phyloP scores from a whole-genome alignment of 2,797 vertebrate species.

The Harpagifer antarcticus region DNA sequence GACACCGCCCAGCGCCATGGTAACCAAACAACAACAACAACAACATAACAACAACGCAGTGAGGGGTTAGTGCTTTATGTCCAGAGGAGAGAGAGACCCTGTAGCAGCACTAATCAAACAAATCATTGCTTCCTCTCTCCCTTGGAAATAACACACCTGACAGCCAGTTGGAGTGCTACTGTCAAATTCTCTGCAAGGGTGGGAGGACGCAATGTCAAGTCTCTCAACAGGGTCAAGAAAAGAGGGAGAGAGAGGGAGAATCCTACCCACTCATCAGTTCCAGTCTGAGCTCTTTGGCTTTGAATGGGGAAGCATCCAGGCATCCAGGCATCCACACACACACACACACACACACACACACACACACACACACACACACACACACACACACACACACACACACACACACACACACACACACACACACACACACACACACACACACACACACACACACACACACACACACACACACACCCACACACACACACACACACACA shows the following conservation, averaged over 20 bases:
- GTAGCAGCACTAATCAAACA: slow-evolving; percentile 74
- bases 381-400: slow-evolving; percentile 12
- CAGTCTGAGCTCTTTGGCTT: slow-evolving; percentile 63
- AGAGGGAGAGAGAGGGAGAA: slow-evolving; percentile 59
- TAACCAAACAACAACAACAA: slow-evolving; percentile 89
- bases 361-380: slow-evolving; percentile 11
- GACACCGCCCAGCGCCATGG: slow-evolving; percentile 92
- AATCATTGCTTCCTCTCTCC: slow-evolving; percentile 65
- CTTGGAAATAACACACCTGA: slow-evolving; percentile 61
- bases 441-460: slow-evolving; percentile 19
- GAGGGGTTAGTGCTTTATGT: slow-evolving; percentile 89
- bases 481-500: slow-evolving; percentile 14
- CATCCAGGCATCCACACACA: slow-evolving; percentile 31
- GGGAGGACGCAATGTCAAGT: slow-evolving; percentile 67
- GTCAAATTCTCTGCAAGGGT: slow-evolving; percentile 61
- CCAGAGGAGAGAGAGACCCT: slow-evolving; percentile 85
- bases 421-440: slow-evolving; percentile 17
- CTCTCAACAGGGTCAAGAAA: slow-evolving; percentile 70
- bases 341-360: slow-evolving; percentile 17
- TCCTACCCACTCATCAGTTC: slow-evolving; percentile 73
- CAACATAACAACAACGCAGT: slow-evolving; percentile 88
- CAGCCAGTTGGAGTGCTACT: slow-evolving; percentile 54
- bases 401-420: slow-evolving; percentile 21
- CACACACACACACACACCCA: slow-evolving; percentile 14
- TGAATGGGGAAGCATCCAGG: slow-evolving; percentile 63